Evolutionary conservation across 2,888 invertebrate species (phyloP), one percentile per base, ranked within the genome.

Genomic region (Drosophila gaucha): DNA sequence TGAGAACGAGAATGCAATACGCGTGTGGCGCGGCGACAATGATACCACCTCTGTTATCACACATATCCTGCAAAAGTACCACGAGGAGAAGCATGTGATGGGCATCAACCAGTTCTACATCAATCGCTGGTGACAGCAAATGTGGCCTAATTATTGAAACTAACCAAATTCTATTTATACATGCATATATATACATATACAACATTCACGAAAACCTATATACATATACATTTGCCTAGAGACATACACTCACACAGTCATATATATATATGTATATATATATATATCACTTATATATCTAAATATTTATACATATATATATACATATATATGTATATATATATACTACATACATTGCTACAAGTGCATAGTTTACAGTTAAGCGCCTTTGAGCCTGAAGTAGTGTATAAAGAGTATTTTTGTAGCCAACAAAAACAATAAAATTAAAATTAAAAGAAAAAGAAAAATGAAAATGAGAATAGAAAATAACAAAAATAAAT

Each of bases 1-100:
- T 80, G 95, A 95, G 89, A 94, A 94, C 77, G 94, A 95, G 38
- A 92, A 93, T 55, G 93, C 93, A 35, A 93, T 94, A 70, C 93
- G 93, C 74, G 93, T 94, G 69, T 95, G 95, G 94, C 92, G 94
- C 56, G 94, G 93, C 77, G 95, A 95, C 89, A 93, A 93, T n/a
- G 95, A 95, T 80, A 94, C 94, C 28, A 94, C 94, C 44, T 94
- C 94, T 18, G 93, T 95, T 59, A 92, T 95, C 50, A 93, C 93
- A 87, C 94, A 94, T 90, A 94, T 95, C 77, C 94, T 94, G 73
- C 93, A 94, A 76, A 94, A 93, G 67, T 94, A 94, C 90, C 94
- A 94, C 79, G 92, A 94, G 57, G 94, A 94, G 83, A 94, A 94
- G 89, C 93, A 94, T 89, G 92, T 93, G 44, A 90, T 93, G 75